Percentiles rank a stretch among this genome's conserved stretches.
These are phyloP conservation scores for Allygus modestus DNA, from an alignment of 2,888 invertebrate species.

Conservation along the genomic window DNA sequence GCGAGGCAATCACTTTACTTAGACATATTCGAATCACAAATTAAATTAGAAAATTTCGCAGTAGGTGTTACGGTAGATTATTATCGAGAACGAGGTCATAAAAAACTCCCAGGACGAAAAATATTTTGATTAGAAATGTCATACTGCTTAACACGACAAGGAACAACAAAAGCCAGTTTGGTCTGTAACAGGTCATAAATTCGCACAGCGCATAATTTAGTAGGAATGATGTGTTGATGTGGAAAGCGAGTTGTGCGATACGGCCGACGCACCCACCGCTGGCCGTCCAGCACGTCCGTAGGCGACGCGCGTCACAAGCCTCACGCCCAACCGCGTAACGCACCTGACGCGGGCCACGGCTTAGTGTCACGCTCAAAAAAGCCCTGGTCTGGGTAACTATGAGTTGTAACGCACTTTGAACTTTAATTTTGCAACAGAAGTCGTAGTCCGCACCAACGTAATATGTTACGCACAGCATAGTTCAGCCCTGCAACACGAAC, in stretches of 20 bases:
- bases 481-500: too few relatives aligned
- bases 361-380: too few relatives aligned
- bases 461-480: too few relatives aligned
- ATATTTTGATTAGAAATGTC: slow-evolving; percentile 39
- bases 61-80: background rate
- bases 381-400: too few relatives aligned
- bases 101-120: slow-evolving; percentile 2
- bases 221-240: slow-evolving; percentile 8
- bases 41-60: background rate
- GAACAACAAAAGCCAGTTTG: slow-evolving; percentile 31
- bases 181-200: slow-evolving; percentile 37
- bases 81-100: slow-evolving; percentile 14
- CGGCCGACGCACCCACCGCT: background rate
- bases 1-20: background rate
- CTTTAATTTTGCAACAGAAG: too few relatives aligned
- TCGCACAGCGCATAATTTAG: slow-evolving; percentile 14
- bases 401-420: too few relatives aligned
- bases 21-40: background rate
- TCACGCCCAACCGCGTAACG: background rate
- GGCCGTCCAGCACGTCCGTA: background rate
- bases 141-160: slow-evolving; percentile 14
- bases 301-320: background rate
- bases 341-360: too few relatives aligned
- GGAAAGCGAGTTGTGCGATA: background rate
- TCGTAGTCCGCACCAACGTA: too few relatives aligned